Conservation (phyloP, 2,113 vertebrate genomes). For the Pyrgilauda ruficollis region DNA sequence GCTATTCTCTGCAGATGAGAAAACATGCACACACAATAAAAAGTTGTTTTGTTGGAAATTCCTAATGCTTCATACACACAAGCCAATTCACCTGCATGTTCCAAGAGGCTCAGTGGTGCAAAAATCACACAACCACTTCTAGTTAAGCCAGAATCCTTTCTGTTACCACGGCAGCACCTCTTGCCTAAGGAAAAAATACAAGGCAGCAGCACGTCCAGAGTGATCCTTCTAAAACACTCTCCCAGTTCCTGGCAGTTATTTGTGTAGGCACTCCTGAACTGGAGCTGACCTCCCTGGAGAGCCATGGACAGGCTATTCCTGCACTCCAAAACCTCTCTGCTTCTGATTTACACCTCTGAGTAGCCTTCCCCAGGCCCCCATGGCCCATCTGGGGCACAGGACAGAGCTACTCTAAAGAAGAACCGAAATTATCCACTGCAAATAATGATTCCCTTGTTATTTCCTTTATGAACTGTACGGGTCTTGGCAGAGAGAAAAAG, state of each 20-base stretch:
- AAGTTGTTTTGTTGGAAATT: background rate
- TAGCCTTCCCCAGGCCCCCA: background rate
- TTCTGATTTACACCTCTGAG: background rate
- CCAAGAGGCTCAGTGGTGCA: background rate
- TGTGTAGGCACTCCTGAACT: background rate
- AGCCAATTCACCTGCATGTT: background rate
- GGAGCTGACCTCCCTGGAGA: background rate
- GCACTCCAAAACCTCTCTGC: background rate
- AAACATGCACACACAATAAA: background rate
- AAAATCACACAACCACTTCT: background rate
- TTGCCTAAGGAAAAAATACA: background rate
- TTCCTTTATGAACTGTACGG: background rate
- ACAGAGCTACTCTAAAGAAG: background rate
- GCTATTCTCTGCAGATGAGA: background rate
- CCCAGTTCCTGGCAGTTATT: background rate
- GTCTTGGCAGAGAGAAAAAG: background rate
- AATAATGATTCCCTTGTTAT: rapidly evolving
- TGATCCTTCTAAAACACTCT: background rate
- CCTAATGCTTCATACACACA: background rate
- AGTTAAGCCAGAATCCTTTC: background rate
- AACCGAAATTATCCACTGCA: background rate
- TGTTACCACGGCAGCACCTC: background rate
- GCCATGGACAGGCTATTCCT: background rate
- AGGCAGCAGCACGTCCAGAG: background rate
- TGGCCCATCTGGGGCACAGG: background rate